phyloP scores from a whole-genome alignment of 2,113 vertebrate species.

The Malaclemys terrapin region DNA sequence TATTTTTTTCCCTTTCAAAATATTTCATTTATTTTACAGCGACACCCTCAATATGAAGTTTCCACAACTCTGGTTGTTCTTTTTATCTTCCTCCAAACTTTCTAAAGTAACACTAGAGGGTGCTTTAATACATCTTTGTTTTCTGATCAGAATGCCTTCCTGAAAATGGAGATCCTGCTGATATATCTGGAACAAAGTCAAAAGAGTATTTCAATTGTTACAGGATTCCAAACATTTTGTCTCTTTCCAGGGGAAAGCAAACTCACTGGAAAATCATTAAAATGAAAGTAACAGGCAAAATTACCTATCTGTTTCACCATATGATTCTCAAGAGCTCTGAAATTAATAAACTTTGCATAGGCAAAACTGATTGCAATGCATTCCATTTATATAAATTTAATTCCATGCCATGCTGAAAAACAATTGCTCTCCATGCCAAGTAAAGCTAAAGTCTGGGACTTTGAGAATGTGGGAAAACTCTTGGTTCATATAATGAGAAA shows the following conservation, averaged over 20 bases:
- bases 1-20: not conserved
- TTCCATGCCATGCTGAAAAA: not conserved
- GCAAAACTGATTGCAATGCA: not conserved
- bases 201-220: not conserved
- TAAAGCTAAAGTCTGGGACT: not conserved
- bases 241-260: not conserved
- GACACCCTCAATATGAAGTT: not conserved
- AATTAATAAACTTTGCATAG: not conserved
- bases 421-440: not conserved
- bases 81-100: not conserved
- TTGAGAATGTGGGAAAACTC: not conserved
- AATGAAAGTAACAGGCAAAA: not conserved
- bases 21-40: not conserved
- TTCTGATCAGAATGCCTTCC: not conserved
- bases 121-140: constrained; percentile 5
- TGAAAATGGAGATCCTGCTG: not conserved
- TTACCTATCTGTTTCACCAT: not conserved
- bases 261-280: not conserved
- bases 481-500: not conserved
- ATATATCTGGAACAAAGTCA: not conserved
- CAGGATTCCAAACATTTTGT: not conserved
- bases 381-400: not conserved
- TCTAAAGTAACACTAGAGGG: constrained; percentile 63
- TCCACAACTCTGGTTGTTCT: not conserved
- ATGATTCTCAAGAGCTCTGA: not conserved